Percentiles rank a stretch among this genome's conserved stretches.
These are phyloP conservation scores for Poecile montanus DNA, from an alignment of 2,797 vertebrate genomes.

Conservation along the genomic window DNA sequence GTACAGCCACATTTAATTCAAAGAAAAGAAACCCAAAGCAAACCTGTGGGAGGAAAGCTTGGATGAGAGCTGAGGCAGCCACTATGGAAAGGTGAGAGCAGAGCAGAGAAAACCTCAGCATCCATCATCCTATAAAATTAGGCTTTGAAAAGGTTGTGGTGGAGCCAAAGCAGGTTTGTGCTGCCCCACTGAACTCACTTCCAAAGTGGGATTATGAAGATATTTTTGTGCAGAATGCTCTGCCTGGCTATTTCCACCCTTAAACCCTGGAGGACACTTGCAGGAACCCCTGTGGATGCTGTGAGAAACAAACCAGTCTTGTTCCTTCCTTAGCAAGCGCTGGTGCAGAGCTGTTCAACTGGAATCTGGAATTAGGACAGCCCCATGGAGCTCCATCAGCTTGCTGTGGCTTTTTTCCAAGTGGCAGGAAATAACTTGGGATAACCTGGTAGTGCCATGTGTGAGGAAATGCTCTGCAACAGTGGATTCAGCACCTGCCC, in stretches of 20 bases:
- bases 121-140: background rate
- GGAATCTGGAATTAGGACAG: background rate
- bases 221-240: background rate
- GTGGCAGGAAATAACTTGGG: background rate
- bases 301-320: background rate
- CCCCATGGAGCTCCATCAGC: fast-evolving
- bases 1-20: background rate
- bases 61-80: background rate
- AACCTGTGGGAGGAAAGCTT: background rate
- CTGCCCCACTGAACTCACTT: background rate
- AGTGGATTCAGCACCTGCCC: background rate
- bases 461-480: background rate
- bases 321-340: background rate
- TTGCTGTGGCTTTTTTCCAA: fast-evolving
- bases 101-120: background rate
- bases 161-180: background rate
- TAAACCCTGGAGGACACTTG: background rate
- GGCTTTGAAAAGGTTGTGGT: background rate
- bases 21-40: background rate
- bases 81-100: background rate
- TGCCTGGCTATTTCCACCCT: background rate
- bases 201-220: background rate
- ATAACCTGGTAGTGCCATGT: background rate
- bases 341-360: background rate
- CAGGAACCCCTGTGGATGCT: background rate